Evolutionary conservation across 2,888 invertebrate genomes (phyloP).

Genomic region (Hemithea aestivaria): DNA sequence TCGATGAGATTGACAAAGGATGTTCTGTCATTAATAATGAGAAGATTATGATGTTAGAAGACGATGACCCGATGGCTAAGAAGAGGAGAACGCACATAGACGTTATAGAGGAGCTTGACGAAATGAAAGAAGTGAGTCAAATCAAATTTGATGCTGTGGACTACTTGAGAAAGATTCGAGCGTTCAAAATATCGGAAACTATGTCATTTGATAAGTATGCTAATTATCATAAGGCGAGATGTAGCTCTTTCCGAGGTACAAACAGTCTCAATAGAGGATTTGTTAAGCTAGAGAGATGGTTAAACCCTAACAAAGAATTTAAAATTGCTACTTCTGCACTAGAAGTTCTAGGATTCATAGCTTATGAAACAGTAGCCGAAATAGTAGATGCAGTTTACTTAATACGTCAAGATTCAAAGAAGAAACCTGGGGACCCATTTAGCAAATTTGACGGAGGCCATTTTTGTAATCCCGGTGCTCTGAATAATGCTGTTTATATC

Average conservation of each 20-base stretch:
- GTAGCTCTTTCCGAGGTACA: conserved; percentile 81
- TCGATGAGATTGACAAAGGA: conserved; percentile 68
- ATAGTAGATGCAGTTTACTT: conserved; percentile 91
- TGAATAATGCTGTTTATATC: conserved; percentile 76
- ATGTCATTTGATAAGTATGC: conserved; percentile 82
- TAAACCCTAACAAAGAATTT: conserved; percentile 81
- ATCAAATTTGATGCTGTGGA: conserved; percentile 77
- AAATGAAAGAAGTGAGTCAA: conserved; percentile 75
- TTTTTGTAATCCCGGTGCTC: conserved; percentile 81
- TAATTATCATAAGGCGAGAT: conserved; percentile 88
- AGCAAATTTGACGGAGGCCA: conserved; percentile 82
- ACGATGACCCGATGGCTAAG: conserved; percentile 71
- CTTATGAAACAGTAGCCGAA: conserved; percentile 94
- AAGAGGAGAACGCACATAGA: conserved; percentile 68
- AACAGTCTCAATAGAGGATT: conserved; percentile 74
- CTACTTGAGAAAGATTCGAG: conserved; percentile 79
- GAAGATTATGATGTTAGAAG: conserved; percentile 59
- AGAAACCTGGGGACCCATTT: conserved; percentile 83
- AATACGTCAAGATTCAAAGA: conserved; percentile 86
- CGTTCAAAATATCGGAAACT: conserved; percentile 76
- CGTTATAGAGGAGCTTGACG: conserved; percentile 75
- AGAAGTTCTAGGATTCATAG: conserved; percentile 90
- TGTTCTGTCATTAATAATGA: conserved; percentile 43
- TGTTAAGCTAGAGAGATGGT: conserved; percentile 80
- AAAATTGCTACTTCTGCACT: conserved; percentile 82